These are phyloP conservation scores for Acrocephalus arundinaceus DNA, from an alignment of 2,113 vertebrate species.

Conservation along the genomic window DNA sequence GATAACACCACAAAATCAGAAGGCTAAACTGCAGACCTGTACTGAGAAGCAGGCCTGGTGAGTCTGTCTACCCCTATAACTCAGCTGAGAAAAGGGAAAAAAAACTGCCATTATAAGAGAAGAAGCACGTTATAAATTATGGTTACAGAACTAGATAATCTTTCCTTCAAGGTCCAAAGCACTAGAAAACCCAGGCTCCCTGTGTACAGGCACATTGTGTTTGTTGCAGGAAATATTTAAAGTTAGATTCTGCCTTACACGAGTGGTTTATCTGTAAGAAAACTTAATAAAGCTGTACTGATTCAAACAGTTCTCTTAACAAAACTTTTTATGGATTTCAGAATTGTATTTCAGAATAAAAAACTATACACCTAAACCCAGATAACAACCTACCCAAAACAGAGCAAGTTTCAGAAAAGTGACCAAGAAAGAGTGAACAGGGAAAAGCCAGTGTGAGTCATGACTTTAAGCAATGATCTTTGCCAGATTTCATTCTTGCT, in stretches of 20 bases:
- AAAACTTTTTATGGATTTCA: background rate
- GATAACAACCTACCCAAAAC: background rate
- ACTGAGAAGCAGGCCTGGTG: slow-evolving; percentile 33
- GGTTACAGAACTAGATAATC: background rate
- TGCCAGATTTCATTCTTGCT: background rate
- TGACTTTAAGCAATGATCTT: background rate
- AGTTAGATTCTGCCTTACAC: slow-evolving; percentile 9
- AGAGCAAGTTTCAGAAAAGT: background rate
- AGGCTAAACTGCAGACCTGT: slow-evolving; percentile 52
- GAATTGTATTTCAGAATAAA: slow-evolving; percentile 18
- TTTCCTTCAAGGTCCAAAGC: background rate
- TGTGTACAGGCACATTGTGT: background rate
- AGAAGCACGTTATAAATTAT: background rate
- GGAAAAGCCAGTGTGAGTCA: background rate
- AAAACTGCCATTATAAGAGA: slow-evolving; percentile 34
- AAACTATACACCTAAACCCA: background rate
- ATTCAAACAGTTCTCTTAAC: slow-evolving; percentile 25
- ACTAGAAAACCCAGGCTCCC: background rate
- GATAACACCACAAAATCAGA: slow-evolving; percentile 50
- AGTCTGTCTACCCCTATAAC: slow-evolving; percentile 22
- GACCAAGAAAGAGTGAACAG: background rate
- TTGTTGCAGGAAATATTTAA: background rate
- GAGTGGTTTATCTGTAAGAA: slow-evolving; percentile 41
- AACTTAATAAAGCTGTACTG: slow-evolving; percentile 14
- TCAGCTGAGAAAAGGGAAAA: background rate